phyloP scores from a whole-genome alignment of 2,888 invertebrate species.

The Amorpha juglandis region DNA sequence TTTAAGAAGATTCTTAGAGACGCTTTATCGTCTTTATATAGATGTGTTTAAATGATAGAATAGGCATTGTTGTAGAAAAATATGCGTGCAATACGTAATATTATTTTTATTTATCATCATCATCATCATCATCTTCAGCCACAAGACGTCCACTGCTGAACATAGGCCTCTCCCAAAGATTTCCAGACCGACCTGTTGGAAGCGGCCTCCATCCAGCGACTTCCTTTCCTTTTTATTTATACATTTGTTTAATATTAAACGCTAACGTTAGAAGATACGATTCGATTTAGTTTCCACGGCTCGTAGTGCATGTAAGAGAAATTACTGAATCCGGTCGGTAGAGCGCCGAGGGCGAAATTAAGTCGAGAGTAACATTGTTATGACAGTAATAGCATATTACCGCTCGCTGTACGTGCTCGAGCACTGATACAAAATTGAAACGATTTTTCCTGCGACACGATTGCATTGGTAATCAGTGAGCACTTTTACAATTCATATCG shows the following conservation, averaged over 20 bases:
- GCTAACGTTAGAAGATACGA: background rate
- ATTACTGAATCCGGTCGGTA: conserved; percentile 61
- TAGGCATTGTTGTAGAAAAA: background rate
- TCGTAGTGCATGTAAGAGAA: conserved; percentile 57
- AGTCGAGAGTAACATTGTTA: conserved; percentile 81
- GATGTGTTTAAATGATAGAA: conserved; percentile 44
- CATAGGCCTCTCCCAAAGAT: no score
- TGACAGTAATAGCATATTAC: conserved; percentile 76
- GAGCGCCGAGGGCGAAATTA: conserved; percentile 73
- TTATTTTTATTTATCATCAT: background rate
- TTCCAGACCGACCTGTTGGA: no score
- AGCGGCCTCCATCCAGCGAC: no score
- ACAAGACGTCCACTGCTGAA: no score
- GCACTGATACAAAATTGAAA: conserved; percentile 70
- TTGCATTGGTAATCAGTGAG: conserved; percentile 66
- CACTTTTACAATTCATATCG: conserved; percentile 53
- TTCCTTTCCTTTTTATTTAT: no score
- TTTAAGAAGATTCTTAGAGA: conserved; percentile 69
- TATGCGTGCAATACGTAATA: background rate
- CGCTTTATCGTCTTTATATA: conserved; percentile 52
- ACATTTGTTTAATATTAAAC: no score
- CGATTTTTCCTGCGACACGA: conserved; percentile 73
- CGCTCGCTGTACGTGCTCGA: conserved; percentile 63
- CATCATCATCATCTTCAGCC: no score
- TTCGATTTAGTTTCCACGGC: conserved; percentile 1